Percentiles rank a stretch among this genome's conserved stretches.
Conservation (phyloP, 1,140 invertebrate genomes). For the Scaptomyza hsui region DNA sequence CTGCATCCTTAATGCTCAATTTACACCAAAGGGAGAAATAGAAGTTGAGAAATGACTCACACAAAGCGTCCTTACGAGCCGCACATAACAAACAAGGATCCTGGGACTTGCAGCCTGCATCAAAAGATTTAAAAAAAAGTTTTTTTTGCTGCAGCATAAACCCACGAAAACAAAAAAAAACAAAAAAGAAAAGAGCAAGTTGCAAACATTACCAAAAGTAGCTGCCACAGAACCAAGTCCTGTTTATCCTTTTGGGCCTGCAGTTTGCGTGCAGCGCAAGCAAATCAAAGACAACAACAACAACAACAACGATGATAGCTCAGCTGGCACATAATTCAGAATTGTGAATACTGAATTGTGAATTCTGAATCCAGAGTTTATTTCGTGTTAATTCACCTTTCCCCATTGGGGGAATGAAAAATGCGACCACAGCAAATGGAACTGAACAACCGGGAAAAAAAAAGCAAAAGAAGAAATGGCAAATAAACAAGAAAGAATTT, state of each 20-base stretch:
- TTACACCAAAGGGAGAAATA: constrained; percentile 44
- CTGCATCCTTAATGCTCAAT: constrained; percentile 56
- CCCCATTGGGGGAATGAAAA: constrained; percentile 23
- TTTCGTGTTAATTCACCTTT: constrained; percentile 51
- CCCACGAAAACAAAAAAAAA: too few relatives aligned
- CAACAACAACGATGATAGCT: constrained; percentile 44
- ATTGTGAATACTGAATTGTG: constrained; percentile 51
- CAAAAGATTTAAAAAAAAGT: constrained; percentile 53
- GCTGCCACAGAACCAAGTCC: constrained; percentile 38
- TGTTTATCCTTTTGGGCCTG: constrained; percentile 13
- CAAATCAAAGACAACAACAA: constrained; percentile 65
- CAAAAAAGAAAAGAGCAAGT: constrained; percentile 6
- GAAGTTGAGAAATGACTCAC: constrained; percentile 60
- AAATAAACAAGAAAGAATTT: too few relatives aligned
- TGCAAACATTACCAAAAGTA: constrained; percentile 23
- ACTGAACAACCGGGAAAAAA: neutral
- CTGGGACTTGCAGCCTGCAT: constrained; percentile 44
- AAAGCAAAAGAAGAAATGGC: neutral
- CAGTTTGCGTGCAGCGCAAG: constrained; percentile 56
- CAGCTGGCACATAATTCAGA: constrained; percentile 70
- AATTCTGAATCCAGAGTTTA: constrained; percentile 31
- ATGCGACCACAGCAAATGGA: constrained; percentile 24
- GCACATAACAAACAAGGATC: constrained; percentile 28
- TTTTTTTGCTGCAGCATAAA: constrained; percentile 12
- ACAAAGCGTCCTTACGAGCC: constrained; percentile 52